phyloP scores from a whole-genome alignment of 2,797 vertebrate species.

The Calcarius lapponicus region DNA sequence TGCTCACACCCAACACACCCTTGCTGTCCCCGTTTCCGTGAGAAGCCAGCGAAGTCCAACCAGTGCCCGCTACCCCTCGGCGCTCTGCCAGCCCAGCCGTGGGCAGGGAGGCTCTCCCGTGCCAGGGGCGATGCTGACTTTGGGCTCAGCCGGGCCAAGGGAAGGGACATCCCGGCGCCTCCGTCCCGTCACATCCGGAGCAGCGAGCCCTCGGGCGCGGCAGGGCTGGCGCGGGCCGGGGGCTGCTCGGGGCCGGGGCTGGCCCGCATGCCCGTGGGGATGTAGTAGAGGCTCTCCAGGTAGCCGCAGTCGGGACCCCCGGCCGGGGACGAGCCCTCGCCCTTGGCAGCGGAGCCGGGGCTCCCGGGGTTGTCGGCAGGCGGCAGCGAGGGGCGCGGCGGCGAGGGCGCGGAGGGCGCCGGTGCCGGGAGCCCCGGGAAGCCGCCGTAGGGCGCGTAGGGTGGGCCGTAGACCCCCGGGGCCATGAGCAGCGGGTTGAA shows the following conservation, averaged over 20 bases:
- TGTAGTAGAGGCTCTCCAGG: constrained; percentile 91
- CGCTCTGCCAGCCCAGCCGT: rapidly evolving
- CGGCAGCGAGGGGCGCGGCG: constrained; percentile 74
- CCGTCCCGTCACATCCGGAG: constrained; percentile 1
- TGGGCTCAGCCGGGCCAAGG: not conserved
- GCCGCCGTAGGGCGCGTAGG: constrained; percentile 82
- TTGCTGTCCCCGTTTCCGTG: not conserved
- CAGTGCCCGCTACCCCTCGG: rapidly evolving
- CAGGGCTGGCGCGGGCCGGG: constrained; percentile 16
- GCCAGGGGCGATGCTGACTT: not conserved
- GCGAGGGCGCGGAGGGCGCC: constrained; percentile 72
- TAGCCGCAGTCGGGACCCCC: constrained; percentile 83
- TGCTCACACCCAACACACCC: not conserved
- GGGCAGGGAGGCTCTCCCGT: not conserved
- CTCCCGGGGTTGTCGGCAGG: constrained; percentile 72
- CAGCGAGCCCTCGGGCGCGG: not conserved
- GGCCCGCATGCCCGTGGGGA: constrained; percentile 87
- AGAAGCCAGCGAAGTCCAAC: not conserved
- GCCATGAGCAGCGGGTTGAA: constrained; percentile 76
- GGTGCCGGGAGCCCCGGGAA: constrained; percentile 74
- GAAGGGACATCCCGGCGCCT: not conserved
- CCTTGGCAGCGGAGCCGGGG: constrained; percentile 76
- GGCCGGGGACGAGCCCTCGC: constrained; percentile 60
- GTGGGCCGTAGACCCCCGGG: constrained; percentile 76
- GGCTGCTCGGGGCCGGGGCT: constrained; percentile 81